Evolutionary conservation across 2,888 invertebrate genomes (phyloP).

Genomic region (Tiliacea aurago): DNA sequence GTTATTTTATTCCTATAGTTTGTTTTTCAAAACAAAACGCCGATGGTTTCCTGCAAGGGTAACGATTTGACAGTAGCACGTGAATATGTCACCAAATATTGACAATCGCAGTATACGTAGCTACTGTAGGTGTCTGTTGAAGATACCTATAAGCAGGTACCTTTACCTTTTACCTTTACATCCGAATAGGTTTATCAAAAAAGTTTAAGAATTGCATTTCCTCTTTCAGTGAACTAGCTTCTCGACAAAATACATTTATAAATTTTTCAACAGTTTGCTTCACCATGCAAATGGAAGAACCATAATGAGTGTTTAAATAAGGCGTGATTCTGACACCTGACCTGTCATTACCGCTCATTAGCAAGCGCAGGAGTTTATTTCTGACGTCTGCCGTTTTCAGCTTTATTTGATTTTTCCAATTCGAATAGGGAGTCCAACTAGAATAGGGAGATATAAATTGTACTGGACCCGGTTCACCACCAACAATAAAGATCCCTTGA

Average conservation of each 20-base stretch:
- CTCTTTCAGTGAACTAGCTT: neutral
- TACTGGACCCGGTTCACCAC: neutral
- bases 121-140: constrained; percentile 5
- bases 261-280: constrained; percentile 3
- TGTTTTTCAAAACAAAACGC: constrained; percentile 25
- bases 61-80: constrained; percentile 72
- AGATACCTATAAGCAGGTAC: neutral
- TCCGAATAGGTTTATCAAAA: neutral
- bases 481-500: neutral
- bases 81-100: constrained; percentile 75
- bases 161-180: neutral
- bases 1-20: constrained; percentile 6
- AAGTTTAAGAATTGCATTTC: neutral
- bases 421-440: no score
- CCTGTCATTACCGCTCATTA: constrained; percentile 47
- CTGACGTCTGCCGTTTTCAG: neutral
- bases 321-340: constrained; percentile 47
- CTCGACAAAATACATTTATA: neutral
- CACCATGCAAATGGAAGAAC: constrained; percentile 8
- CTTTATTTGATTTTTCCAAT: constrained; percentile 4
- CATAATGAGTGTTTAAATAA: constrained; percentile 33
- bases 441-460: neutral
- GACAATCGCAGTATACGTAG: constrained; percentile 51
- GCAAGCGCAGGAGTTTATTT: constrained; percentile 4
- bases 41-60: constrained; percentile 8